A percentile compares a stretch with the other conserved stretches of the same genome.
These are phyloP conservation scores for Musca vetustissima DNA, from an alignment of 1,140 invertebrate species.

Conservation along the genomic window DNA sequence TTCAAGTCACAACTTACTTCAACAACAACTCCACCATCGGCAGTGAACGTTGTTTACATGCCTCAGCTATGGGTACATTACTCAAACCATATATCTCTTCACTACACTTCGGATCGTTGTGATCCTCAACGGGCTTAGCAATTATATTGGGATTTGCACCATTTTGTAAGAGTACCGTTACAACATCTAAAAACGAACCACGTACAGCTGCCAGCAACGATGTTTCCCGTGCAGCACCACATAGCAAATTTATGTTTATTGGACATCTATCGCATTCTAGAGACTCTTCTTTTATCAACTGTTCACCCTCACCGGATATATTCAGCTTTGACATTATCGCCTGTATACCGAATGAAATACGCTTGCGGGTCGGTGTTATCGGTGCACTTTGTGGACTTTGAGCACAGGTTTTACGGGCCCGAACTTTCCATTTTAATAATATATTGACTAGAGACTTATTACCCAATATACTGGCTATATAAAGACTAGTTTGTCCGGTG, in stretches of 20 bases:
- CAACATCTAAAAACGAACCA: slow-evolving; percentile 74
- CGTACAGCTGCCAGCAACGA: slow-evolving; percentile 78
- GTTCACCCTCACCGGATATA: slow-evolving; percentile 54
- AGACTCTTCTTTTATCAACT: slow-evolving; percentile 28
- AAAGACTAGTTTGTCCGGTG: slow-evolving; percentile 85
- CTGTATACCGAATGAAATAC: slow-evolving; percentile 85
- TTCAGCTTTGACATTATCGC: slow-evolving; percentile 82
- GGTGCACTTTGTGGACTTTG: slow-evolving; percentile 36
- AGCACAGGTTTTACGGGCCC: slow-evolving; percentile 60
- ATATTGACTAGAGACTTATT: slow-evolving; percentile 79
- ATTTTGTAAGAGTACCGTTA: slow-evolving; percentile 69
- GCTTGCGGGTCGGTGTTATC: slow-evolving; percentile 63
- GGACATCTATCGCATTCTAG: slow-evolving; percentile 65
- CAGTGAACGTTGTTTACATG: slow-evolving; percentile 68
- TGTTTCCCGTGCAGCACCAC: slow-evolving; percentile 67
- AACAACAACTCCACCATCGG: slow-evolving; percentile 73
- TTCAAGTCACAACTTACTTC: slow-evolving; percentile 50
- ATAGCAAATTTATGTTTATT: slow-evolving; percentile 73
- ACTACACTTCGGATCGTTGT: slow-evolving; percentile 56
- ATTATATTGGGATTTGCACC: slow-evolving; percentile 74
- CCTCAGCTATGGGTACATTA: slow-evolving; percentile 70
- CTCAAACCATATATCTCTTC: slow-evolving; percentile 55
- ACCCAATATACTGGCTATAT: slow-evolving; percentile 82
- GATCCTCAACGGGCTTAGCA: slow-evolving; percentile 57
- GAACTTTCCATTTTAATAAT: slow-evolving; percentile 74